Conservation (phyloP, 2,797 vertebrate species). For the Rhinella marina region DNA sequence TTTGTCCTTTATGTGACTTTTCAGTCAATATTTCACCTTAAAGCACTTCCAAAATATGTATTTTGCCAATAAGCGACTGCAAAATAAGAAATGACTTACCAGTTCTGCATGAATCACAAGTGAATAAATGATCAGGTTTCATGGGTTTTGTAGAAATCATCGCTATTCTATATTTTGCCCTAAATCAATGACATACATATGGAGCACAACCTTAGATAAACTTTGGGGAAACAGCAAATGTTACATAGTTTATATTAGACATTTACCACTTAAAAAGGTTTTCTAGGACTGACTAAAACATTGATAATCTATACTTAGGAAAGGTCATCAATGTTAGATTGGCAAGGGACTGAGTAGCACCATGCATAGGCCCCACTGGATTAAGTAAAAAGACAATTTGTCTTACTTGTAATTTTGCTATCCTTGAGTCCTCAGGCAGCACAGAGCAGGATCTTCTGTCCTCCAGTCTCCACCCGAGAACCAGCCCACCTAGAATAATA, state of each 20-base stretch:
- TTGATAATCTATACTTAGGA: too few relatives aligned
- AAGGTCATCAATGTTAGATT: too few relatives aligned
- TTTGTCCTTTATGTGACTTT: neutral
- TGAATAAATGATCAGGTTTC: neutral
- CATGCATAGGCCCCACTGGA: too few relatives aligned
- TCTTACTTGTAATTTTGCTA: too few relatives aligned
- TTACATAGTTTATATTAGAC: neutral
- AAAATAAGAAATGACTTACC: neutral
- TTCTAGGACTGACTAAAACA: neutral
- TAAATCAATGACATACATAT: neutral
- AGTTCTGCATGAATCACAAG: neutral
- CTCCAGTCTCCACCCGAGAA: too few relatives aligned
- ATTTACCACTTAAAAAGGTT: neutral
- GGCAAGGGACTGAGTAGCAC: too few relatives aligned
- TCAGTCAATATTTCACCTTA: neutral
- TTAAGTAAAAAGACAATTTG: too few relatives aligned
- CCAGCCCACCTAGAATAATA: too few relatives aligned
- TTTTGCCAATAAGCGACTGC: neutral
- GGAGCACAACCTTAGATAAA: conserved; percentile 2
- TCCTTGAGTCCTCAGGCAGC: too few relatives aligned
- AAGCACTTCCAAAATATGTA: neutral
- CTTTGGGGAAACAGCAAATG: neutral
- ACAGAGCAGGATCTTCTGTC: too few relatives aligned
- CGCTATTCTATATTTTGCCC: neutral
- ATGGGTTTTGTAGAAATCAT: neutral